Base-by-base conservation (phyloP, 1,140 invertebrate genomes). In the Limonius californicus region DNA sequence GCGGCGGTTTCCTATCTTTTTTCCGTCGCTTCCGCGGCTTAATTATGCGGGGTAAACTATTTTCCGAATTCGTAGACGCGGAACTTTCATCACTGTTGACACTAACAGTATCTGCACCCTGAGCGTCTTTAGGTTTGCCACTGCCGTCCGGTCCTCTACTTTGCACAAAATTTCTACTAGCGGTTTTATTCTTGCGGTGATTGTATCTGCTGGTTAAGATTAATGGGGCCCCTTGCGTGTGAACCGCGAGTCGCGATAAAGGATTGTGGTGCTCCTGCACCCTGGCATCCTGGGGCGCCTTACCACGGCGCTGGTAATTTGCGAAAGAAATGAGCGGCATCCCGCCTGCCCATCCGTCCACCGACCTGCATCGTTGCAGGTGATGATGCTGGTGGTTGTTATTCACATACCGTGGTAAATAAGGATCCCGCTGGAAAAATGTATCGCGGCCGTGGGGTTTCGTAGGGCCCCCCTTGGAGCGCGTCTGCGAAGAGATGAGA, bases 1-100 rank as follows among this genome's bases (percentile, higher is more conserved):
- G 32, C 72, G 76, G 79, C 16, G 87, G 87, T 73, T 92, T 92
- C 56, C 90, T 81, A 70, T 93, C 91, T 76, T 94, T 94, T 84
- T 94, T 95, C 70, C 91, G 84, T 15, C 92, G 82, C 74, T 95
- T 95, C 9, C 91, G 79, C 0, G 91, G 91, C 75, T 94, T 95
- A 70, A 94, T 94, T 54, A 94, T 92, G 45, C 91, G 81, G 18
- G 91, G 92, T 67, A 94, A 75, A 76, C 88, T 89, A 58, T 86
- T 89, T 68, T 92, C 90, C 1, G 87, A 89, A 66, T 85, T 84
- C 42, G 81, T 80, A 6, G 86, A 86, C 9, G 83, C 84, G 59
- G 85, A 88, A 76, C 87, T 89, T 76, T 90, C 88, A 73, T 90
- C 89, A 74, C 87, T 89, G 12, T 86, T 83, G 58, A 89, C 85